Evolutionary conservation across 2,888 invertebrate genomes (phyloP).

Genomic region (Caenorhabditis japonica): DNA sequence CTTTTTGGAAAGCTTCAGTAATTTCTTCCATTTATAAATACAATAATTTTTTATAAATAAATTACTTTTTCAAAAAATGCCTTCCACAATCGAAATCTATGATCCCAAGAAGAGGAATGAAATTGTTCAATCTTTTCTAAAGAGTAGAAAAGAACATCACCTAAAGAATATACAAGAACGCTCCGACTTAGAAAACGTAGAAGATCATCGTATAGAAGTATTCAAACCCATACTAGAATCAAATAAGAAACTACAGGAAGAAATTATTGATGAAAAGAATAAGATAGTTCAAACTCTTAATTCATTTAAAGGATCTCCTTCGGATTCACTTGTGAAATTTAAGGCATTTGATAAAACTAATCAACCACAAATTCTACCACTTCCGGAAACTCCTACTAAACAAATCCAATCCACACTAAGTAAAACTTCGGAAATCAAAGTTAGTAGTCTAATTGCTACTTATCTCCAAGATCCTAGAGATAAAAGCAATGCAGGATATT

Average conservation of each 20-base stretch:
- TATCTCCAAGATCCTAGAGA: constrained; percentile 60
- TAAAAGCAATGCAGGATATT: constrained; percentile 64
- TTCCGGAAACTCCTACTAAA: constrained; percentile 33
- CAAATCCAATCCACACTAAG: constrained; percentile 28
- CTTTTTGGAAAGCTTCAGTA: constrained; percentile 36
- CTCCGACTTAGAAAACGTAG: constrained; percentile 51
- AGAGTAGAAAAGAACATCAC: constrained; percentile 57
- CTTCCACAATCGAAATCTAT: constrained; percentile 49
- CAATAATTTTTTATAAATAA: constrained; percentile 30
- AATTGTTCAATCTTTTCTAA: constrained; percentile 46
- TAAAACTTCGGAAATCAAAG: constrained; percentile 20
- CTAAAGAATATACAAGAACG: constrained; percentile 52
- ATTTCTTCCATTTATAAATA: constrained; percentile 46
- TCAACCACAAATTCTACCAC: constrained; percentile 20
- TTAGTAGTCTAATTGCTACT: constrained; percentile 53
- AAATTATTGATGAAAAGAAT: constrained; percentile 65
- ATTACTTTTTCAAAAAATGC: constrained; percentile 22
- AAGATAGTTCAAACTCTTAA: constrained; percentile 63
- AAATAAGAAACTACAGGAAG: no score
- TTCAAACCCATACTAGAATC: no score
- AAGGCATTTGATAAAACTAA: no score
- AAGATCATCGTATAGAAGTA: constrained; percentile 63
- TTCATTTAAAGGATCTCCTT: constrained; percentile 13
- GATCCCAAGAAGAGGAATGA: constrained; percentile 59
- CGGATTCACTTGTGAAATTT: no score